These are phyloP conservation scores for Papilio demoleus DNA, from an alignment of 2,888 invertebrate genomes.

Conservation along the genomic window DNA sequence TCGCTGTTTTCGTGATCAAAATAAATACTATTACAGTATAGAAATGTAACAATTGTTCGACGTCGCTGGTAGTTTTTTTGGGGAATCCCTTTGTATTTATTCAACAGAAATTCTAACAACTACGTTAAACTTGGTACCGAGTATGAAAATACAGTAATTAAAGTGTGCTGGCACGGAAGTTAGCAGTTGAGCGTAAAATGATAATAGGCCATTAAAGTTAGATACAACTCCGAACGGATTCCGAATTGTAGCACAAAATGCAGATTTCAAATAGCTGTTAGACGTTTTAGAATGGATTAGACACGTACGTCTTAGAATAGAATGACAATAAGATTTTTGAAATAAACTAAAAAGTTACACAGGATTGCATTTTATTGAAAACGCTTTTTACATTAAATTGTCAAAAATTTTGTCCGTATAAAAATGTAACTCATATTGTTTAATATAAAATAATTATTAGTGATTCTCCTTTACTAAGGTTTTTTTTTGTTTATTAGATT, in stretches of 20 bases:
- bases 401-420: too few species aligned
- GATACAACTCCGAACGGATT: slow-evolving; percentile 20
- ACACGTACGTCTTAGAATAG: not conserved
- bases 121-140: slow-evolving; percentile 18
- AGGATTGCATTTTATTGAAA: too few species aligned
- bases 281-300: slow-evolving; percentile 12
- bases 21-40: too few species aligned
- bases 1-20: too few species aligned
- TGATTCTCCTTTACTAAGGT: too few species aligned
- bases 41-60: not conserved
- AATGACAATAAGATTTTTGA: not conserved
- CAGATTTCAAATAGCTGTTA: slow-evolving; percentile 17
- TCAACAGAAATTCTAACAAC: slow-evolving; percentile 18
- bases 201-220: slow-evolving; percentile 28
- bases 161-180: slow-evolving; percentile 31
- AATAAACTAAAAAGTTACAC: too few species aligned
- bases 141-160: slow-evolving; percentile 35
- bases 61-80: not conserved
- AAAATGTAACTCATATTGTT: too few species aligned
- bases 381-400: too few species aligned
- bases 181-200: slow-evolving; percentile 30
- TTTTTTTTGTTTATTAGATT: too few species aligned
- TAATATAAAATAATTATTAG: too few species aligned
- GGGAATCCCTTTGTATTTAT: slow-evolving; percentile 15
- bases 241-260: slow-evolving; percentile 9